Conservation (phyloP, 2,888 invertebrate species). For the Ischnura elegans region DNA sequence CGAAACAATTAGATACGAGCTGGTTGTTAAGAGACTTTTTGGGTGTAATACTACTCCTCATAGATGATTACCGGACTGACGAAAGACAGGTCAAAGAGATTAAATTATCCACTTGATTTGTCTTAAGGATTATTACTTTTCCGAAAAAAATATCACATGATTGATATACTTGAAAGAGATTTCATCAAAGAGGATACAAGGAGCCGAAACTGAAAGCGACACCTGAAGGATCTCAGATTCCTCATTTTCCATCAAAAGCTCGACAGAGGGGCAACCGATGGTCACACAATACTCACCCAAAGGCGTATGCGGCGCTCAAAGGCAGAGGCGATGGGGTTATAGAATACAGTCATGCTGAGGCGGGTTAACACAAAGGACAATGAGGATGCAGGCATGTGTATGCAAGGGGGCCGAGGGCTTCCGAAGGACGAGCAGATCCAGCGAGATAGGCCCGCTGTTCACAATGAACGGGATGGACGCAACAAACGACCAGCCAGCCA, state of each 20-base stretch:
- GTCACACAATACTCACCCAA: neutral
- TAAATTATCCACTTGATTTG: no score
- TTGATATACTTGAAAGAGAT: neutral
- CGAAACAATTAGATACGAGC: no score
- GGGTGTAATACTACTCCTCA: no score
- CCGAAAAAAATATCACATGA: neutral
- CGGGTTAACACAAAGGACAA: constrained; percentile 40
- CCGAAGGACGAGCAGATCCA: neutral
- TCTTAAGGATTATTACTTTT: no score
- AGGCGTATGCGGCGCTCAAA: neutral
- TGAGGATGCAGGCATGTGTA: neutral
- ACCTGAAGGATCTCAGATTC: neutral
- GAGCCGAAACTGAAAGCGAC: neutral
- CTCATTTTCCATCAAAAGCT: neutral
- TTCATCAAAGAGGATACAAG: neutral
- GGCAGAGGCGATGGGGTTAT: neutral
- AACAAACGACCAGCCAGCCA: neutral
- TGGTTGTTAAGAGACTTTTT: no score
- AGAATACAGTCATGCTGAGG: constrained; percentile 30
- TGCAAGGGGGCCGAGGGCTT: neutral
- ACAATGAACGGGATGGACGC: constrained; percentile 16
- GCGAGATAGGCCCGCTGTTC: neutral
- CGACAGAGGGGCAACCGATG: neutral
- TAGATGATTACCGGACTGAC: no score
- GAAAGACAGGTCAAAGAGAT: no score